phyloP scores from a whole-genome alignment of 2,797 vertebrate genomes.

The Poecile montanus region DNA sequence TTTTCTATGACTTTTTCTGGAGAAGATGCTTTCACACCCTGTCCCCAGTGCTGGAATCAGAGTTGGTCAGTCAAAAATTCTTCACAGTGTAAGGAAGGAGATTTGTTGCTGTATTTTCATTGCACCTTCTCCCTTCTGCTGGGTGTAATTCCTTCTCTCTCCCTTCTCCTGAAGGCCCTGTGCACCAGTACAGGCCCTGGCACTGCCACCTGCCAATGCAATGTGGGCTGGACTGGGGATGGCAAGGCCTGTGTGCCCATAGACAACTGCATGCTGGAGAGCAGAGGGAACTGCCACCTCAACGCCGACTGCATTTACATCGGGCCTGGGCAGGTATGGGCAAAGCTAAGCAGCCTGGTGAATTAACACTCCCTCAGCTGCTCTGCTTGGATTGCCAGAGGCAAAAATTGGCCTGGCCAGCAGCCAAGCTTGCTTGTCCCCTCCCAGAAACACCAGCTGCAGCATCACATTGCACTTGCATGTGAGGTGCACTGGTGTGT shows the following conservation, averaged over 20 bases:
- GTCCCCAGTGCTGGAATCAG: not conserved
- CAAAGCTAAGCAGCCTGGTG: not conserved
- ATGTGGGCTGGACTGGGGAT: conserved; percentile 90
- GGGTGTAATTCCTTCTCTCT: not conserved
- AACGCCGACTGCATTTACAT: conserved; percentile 83
- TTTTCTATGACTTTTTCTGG: not conserved
- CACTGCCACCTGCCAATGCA: conserved; percentile 83
- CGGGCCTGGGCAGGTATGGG: conserved; percentile 88
- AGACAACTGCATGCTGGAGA: conserved; percentile 86
- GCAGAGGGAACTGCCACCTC: conserved; percentile 84
- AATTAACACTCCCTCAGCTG: not conserved
- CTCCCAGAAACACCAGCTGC: not conserved
- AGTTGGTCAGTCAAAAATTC: not conserved
- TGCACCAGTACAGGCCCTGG: conserved; percentile 81
- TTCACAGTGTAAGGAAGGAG: not conserved
- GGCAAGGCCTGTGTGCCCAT: conserved; percentile 86
- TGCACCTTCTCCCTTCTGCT: not conserved
- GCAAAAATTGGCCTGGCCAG: not conserved
- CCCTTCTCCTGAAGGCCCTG: conserved; percentile 75
- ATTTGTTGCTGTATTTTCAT: not conserved
- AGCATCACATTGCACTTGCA: not conserved
- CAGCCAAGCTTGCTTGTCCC: not conserved
- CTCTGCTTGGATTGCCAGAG: not conserved
- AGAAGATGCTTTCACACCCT: not conserved
- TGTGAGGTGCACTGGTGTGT: not conserved